Evolutionary conservation across 2,113 vertebrate species (phyloP).

Genomic region (Zeus faber): DNA sequence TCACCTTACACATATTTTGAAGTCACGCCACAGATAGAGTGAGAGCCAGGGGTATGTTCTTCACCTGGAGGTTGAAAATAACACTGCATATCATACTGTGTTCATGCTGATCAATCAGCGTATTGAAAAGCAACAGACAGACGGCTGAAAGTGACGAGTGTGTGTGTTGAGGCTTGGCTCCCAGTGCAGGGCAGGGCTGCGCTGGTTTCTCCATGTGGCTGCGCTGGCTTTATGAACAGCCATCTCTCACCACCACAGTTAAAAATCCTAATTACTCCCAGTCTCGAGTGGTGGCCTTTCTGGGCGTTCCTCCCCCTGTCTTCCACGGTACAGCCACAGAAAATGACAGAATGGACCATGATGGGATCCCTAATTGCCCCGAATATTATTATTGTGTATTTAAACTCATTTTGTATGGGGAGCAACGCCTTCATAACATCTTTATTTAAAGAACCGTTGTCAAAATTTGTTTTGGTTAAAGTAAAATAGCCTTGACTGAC

Average conservation of each 20-base stretch:
- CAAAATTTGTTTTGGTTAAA: conserved; percentile 19
- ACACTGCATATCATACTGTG: too few relatives aligned
- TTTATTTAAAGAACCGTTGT: conserved; percentile 51
- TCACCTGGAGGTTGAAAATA: too few relatives aligned
- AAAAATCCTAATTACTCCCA: conserved; percentile 60
- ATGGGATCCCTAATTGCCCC: conserved; percentile 34
- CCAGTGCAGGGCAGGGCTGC: conserved; percentile 35
- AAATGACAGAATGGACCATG: conserved; percentile 31
- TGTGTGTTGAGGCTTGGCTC: conserved; percentile 30
- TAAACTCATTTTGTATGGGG: conserved; percentile 23
- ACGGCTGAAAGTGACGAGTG: conserved; percentile 15
- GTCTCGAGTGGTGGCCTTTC: conserved; percentile 47
- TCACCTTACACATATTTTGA: too few relatives aligned
- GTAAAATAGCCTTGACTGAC: conserved; percentile 13
- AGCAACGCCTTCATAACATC: conserved; percentile 44
- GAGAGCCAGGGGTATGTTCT: too few relatives aligned
- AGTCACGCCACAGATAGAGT: too few relatives aligned
- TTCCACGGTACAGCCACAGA: conserved; percentile 49
- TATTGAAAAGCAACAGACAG: too few relatives aligned
- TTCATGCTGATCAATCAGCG: too few relatives aligned
- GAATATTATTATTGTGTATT: conserved; percentile 53
- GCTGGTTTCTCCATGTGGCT: conserved; percentile 32
- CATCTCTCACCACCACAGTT: conserved; percentile 49
- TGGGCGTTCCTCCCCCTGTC: conserved; percentile 38
- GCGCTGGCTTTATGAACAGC: conserved; percentile 56